phyloP scores from a whole-genome alignment of 2,113 vertebrate genomes.

The Microtus richardsoni region DNA sequence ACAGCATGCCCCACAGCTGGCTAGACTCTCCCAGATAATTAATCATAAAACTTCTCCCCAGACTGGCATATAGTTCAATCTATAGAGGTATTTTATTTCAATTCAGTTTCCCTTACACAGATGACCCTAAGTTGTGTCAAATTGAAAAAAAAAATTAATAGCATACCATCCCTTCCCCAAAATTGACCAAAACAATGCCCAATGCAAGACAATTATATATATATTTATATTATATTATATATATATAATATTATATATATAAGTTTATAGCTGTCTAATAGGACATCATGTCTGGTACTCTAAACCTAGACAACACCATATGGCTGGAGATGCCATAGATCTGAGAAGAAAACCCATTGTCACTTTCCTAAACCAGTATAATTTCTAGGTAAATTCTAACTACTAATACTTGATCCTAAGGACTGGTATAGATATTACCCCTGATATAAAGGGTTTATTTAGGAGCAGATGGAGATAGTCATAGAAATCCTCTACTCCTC shows the following conservation, averaged over 20 bases:
- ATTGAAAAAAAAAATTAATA: background rate
- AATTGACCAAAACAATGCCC: no score
- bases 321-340: background rate
- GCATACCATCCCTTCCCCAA: no score
- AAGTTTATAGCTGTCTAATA: background rate
- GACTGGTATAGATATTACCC: background rate
- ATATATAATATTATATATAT: no score
- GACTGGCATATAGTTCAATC: background rate
- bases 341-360: background rate
- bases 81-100: background rate
- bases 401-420: background rate
- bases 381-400: background rate
- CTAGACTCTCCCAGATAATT: background rate
- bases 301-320: no score
- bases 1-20: background rate
- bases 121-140: background rate
- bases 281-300: background rate
- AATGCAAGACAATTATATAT: no score
- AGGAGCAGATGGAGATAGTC: background rate
- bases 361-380: background rate
- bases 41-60: background rate
- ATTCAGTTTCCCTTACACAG: background rate
- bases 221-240: no score
- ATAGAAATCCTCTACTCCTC: background rate
- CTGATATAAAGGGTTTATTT: background rate